Percentiles rank a stretch among this genome's conserved stretches.
Evolutionary conservation across 2,797 vertebrate species (phyloP).

Genomic region (Danio aesculapii): DNA sequence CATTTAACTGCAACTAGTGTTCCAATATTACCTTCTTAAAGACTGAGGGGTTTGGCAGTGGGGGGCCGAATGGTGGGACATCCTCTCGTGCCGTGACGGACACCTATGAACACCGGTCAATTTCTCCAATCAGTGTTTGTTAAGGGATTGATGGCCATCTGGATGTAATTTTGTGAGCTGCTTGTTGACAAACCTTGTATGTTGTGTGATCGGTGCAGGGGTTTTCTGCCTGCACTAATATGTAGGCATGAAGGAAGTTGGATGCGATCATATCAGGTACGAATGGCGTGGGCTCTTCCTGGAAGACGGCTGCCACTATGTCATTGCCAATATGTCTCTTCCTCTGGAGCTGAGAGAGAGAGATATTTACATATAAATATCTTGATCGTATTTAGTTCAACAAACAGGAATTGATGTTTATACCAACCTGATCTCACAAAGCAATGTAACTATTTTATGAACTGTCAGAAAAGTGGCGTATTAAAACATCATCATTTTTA

Average conservation of each 20-base stretch:
- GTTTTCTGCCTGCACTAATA: slow-evolving; percentile 92
- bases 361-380: background rate
- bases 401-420: no score
- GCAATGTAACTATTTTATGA: no score
- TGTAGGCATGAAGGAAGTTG: slow-evolving; percentile 96
- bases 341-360: slow-evolving; percentile 87
- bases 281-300: slow-evolving; percentile 94
- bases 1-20: background rate
- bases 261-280: slow-evolving; percentile 98
- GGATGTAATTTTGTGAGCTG: background rate
- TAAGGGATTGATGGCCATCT: background rate
- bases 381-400: background rate
- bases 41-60: slow-evolving; percentile 89
- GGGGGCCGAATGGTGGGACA: slow-evolving; percentile 90
- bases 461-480: no score
- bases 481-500: no score
- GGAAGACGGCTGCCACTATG: slow-evolving; percentile 94
- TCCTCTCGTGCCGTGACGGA: slow-evolving; percentile 95
- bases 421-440: no score
- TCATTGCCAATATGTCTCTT: slow-evolving; percentile 98
- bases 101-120: slow-evolving; percentile 79
- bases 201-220: slow-evolving; percentile 77
- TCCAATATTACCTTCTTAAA: slow-evolving; percentile 88
- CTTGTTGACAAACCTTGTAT: slow-evolving; percentile 85
- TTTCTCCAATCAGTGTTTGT: slow-evolving; percentile 8